A percentile compares a stretch with the other conserved stretches of the same genome.
These are phyloP conservation scores for Psephotus haematonotus DNA, from an alignment of 2,113 vertebrate genomes.

Conservation along the genomic window DNA sequence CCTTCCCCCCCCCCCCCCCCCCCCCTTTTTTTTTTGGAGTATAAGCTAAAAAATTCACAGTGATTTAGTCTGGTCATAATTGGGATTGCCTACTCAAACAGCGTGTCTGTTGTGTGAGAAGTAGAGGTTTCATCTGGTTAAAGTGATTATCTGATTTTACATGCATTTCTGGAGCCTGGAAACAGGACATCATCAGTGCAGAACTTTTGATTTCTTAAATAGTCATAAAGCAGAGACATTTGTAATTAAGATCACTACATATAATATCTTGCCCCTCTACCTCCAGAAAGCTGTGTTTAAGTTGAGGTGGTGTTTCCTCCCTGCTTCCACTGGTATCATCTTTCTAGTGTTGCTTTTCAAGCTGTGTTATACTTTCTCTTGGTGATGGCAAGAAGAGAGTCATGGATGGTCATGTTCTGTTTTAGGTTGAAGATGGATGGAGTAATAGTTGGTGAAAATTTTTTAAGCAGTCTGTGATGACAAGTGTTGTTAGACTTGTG, in stretches of 20 bases:
- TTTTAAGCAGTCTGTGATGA: not conserved
- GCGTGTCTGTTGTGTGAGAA: not conserved
- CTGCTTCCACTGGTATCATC: fast-evolving
- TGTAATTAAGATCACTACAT: not conserved
- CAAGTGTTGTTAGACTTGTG: not conserved
- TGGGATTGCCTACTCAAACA: not conserved
- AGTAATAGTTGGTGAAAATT: not conserved
- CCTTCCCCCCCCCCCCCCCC: too few species aligned
- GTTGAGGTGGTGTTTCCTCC: not conserved
- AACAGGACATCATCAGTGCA: not conserved
- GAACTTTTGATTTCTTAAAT: not conserved
- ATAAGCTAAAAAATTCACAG: not conserved
- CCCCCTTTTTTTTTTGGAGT: not conserved
- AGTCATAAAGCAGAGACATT: not conserved
- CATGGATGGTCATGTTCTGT: fast-evolving
- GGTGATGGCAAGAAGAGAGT: not conserved
- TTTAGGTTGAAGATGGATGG: not conserved
- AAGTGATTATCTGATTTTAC: not conserved
- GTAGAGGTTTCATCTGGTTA: not conserved
- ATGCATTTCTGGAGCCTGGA: not conserved
- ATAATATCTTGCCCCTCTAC: not conserved
- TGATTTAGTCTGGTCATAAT: not conserved
- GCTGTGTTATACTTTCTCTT: not conserved
- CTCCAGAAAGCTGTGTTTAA: not conserved
- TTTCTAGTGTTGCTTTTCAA: not conserved